Evolutionary conservation across 2,888 invertebrate species (phyloP), one percentile per base, ranked within the genome.

Genomic region (Tromatobia lineatoria): DNA sequence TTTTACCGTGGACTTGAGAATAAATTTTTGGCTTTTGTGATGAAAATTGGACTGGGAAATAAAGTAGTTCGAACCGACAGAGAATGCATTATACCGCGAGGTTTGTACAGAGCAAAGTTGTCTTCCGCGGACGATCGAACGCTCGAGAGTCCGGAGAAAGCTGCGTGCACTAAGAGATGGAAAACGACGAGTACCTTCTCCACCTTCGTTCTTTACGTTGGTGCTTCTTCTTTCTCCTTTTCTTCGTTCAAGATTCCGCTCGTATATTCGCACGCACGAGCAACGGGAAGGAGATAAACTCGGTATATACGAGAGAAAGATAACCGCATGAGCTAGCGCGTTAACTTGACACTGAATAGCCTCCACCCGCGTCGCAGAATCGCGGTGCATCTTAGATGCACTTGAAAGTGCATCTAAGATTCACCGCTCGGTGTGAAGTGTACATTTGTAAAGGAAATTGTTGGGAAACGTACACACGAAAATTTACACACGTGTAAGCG

Each of bases 261-360:
- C 34, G 15, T 61, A 13, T 74, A 59, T 38, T n/a, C 77, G 42
- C 50, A 8, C 77, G 18, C 23, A 18, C 20, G 73, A 61, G 67
- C 66, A 78, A 83, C 83, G 83, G 76, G 80, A 80, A 83, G 80
- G 73, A 76, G 83, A 83, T 83, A 83, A n/a, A 83, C 59, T 80
- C 71, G 61, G 61, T 20, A 23, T 50, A 20, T 38, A 29, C 38
- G 52, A 18, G 25, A 52, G 52, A 73, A 77, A 73, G 82, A 82
- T 79, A 82, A 83, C 76, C 38, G 38, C 38, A 38, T 10, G 38
- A 38, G 38, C 29, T 29, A 71, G 67, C 82, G 70, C 73, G 77
- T 77, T 83, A 73, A 77, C 59, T 71, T 47, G 13, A 54, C 76
- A 71, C 70, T 67, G 76, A 54, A 80, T 83, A 71, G 73, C 80